Percentiles rank a stretch among this genome's conserved stretches.
Conservation (phyloP, 2,113 vertebrate genomes). For the Mustela nigripes region DNA sequence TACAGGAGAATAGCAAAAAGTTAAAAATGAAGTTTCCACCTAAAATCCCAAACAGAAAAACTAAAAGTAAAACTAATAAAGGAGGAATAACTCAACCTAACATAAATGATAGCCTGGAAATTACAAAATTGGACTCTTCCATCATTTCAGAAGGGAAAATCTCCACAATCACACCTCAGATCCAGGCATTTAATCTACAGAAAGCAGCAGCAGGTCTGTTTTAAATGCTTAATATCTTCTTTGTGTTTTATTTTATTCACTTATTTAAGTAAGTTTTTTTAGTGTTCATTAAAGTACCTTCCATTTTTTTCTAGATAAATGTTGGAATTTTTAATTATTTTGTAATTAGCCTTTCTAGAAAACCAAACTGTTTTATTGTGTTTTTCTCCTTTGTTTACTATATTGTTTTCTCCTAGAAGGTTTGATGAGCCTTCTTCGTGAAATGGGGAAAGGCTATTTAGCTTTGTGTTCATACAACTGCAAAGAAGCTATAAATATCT, state of each 20-base stretch:
- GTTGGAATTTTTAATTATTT: constrained; percentile 50
- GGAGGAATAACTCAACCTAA: constrained; percentile 95
- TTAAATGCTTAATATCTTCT: constrained; percentile 37
- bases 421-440: constrained; percentile 96
- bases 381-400: constrained; percentile 78
- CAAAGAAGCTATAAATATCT: constrained; percentile 96
- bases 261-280: constrained; percentile 56
- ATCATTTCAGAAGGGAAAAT: constrained; percentile 94
- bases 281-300: constrained; percentile 38
- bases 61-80: constrained; percentile 97
- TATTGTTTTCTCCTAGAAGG: constrained; percentile 93
- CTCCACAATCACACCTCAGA: constrained; percentile 92
- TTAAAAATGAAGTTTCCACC: constrained; percentile 99
- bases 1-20: constrained; percentile 99
- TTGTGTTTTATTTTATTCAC: constrained; percentile 44
- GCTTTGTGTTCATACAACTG: constrained; percentile 99
- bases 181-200: constrained; percentile 95
- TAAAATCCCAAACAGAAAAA: constrained; percentile 99
- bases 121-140: constrained; percentile 96
- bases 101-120: constrained; percentile 97
- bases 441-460: constrained; percentile 97
- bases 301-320: constrained; percentile 33
- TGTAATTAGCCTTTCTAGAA: constrained; percentile 61
- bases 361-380: constrained; percentile 58
- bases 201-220: constrained; percentile 96